Percentiles rank a stretch among this genome's conserved stretches.
phyloP scores from a whole-genome alignment of 1,140 invertebrate genomes.

The Zaprionus ornatus region DNA sequence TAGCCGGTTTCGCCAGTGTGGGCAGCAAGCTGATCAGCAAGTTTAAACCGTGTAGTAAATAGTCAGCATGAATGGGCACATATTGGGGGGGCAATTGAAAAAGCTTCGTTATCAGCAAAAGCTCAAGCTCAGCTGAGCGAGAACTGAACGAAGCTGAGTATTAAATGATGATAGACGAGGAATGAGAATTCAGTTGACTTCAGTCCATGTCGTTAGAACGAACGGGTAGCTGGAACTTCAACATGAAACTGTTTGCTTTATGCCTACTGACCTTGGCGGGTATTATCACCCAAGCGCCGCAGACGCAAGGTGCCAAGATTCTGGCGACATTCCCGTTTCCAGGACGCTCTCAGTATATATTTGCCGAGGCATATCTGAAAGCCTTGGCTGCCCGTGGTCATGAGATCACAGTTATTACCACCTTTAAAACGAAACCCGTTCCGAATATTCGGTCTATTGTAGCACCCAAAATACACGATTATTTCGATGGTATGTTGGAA shows the following conservation, averaged over 20 bases:
- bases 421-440: conserved; percentile 70
- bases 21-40: background rate
- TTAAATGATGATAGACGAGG: background rate
- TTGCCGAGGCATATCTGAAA: conserved; percentile 84
- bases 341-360: conserved; percentile 85
- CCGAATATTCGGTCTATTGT: conserved; percentile 80
- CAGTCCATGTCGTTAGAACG: conserved; percentile 17
- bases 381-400: conserved; percentile 85
- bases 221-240: background rate
- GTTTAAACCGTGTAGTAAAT: background rate
- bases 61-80: conserved; percentile 31
- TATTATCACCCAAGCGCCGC: conserved; percentile 22
- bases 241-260: conserved; percentile 34
- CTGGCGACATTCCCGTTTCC: conserved; percentile 84
- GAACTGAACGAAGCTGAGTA: background rate
- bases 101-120: conserved; percentile 37
- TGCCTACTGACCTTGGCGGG: conserved; percentile 31
- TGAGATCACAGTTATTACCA: conserved; percentile 84
- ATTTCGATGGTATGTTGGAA: conserved; percentile 70
- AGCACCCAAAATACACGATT: conserved; percentile 37
- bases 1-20: background rate
- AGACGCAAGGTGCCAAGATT: conserved; percentile 57
- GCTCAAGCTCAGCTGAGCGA: conserved; percentile 1
- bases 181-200: conserved; percentile 17
- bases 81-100: background rate